Percentiles rank a stretch among this genome's conserved stretches.
These are phyloP conservation scores for Bradysia coprophila DNA, from an alignment of 1,140 invertebrate species.

Conservation along the genomic window DNA sequence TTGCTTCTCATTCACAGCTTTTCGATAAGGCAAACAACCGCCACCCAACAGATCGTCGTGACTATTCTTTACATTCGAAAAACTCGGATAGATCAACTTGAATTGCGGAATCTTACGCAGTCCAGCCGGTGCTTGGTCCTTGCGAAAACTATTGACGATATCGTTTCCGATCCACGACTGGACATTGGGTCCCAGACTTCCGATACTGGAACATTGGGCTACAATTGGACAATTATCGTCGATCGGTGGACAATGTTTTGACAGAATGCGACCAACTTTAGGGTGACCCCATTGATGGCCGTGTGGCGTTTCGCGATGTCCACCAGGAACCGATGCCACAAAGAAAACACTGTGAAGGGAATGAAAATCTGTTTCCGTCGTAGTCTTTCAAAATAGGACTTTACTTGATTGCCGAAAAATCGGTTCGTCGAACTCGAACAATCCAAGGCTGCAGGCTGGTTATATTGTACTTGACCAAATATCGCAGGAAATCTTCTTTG, in stretches of 20 bases:
- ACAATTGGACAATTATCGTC: conserved; percentile 30
- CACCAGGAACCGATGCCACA: conserved; percentile 66
- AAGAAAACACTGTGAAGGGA: conserved; percentile 55
- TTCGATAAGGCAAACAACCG: conserved; percentile 76
- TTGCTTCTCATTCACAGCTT: conserved; percentile 65
- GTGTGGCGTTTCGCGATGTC: conserved; percentile 36
- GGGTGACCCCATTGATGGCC: conserved; percentile 47
- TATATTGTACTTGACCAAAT: conserved; percentile 56
- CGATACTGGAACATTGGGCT: conserved; percentile 82
- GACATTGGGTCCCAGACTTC: conserved; percentile 52
- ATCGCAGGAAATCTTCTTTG: conserved; percentile 66
- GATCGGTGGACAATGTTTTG: conserved; percentile 36
- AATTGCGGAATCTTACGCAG: conserved; percentile 15
- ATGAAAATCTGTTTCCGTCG: conserved; percentile 3
- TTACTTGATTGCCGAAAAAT: conserved; percentile 69
- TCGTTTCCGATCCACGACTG: conserved; percentile 50
- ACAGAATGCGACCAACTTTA: conserved; percentile 41
- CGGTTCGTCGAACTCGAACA: conserved; percentile 44
- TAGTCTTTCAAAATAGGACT: conserved; percentile 8
- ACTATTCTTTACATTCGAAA: conserved; percentile 62
- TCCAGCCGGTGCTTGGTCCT: conserved; percentile 21
- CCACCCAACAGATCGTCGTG: conserved; percentile 71
- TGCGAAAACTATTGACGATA: conserved; percentile 39
- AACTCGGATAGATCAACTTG: conserved; percentile 40
- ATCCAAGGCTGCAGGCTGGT: conserved; percentile 52